Base-by-base conservation (phyloP, 2,888 invertebrate genomes). In the Liodrosophila aerea region DNA sequence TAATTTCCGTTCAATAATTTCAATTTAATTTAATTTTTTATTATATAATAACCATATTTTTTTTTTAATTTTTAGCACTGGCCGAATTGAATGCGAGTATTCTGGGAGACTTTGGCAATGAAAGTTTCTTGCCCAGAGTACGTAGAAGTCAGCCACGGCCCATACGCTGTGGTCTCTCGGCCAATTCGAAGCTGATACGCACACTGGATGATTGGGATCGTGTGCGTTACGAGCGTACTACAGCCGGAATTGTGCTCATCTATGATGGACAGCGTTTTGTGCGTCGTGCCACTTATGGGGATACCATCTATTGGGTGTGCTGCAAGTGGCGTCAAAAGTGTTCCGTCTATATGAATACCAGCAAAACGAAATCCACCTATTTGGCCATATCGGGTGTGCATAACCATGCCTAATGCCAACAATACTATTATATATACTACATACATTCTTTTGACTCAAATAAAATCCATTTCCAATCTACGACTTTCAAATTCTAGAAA, bases 301-400 rank as follows among this genome's bases (percentile, higher is more conserved):
- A 78, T 0, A 80, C 67, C 43, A 67, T 86, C 3, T 89, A 88
- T 44, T 89, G 89, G 88, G 64, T 69, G 43, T 89, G 89, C 72
- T 64, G 76, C 2, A 81, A 73, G 22, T 87, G 84, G 76, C 82
- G 87, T n/a, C 34, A 51, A 7, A 70, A 68, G 3, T 89, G 89
- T 30, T 61, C 45, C 5, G 88, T 81, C 2, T 76, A 83, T 63
- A 87, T 89, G 27, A 88, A 88, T 0, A 89, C 89, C 2, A 76
- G 78, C 46, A 59, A 71, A 9, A 65, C 64, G 4, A 83, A 87
- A 40, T 82, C 86, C 45, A 77, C 80, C 9, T 46, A 76, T 44
- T 87, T 87, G 56, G 77, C 81, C 51, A 68, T 87, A 11, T 85
- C 85, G 45, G 89, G 88, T 49, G 84, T 87, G 9, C 89, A 89